Base-by-base conservation (phyloP, 2,888 invertebrate species). In the Diaperis boleti region DNA sequence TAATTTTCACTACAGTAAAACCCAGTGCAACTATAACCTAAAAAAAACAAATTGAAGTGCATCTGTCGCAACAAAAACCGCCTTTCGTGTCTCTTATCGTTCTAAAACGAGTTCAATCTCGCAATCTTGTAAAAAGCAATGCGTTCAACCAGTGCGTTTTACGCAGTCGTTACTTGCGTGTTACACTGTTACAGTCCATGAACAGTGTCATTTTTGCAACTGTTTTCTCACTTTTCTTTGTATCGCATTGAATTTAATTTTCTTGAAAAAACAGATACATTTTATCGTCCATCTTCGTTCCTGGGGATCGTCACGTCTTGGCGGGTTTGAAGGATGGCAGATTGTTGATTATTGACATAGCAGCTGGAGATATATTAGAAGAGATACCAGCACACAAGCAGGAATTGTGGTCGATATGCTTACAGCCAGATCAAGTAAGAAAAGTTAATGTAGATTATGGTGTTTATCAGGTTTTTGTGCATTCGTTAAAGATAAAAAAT, bases 261-360 rank as follows among this genome's bases (percentile, higher is more conserved):
- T 50, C 18, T 33, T 20, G 7, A n/a, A 4, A 29, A 44, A 10
- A 10, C 29, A 80, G 90, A 60, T 90, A 92, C 73, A 90, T 94
- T 5, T 82, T 92, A 55, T 86, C 89, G 63, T 84, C 89, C 1
- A 83, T 89, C 68, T 96, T 98, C 83, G 92, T 92, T 13, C 95
- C 96, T 11, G 92, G 92, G 11, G 98, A 99, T 83, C 86, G 95
- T 8, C 94, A 98, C 84, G 88, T 94, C 35, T 82, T 99, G 52
- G 88, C 92, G 47, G 98, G 96, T 2, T 87, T 94, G 67, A 94
- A 94, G 79, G 90, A 88, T 77, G 98, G 98, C 0, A 83, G 86
- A 33, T 81, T 98, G 67, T 82, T 95, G 18, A 88, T 98, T 67
- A 86, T 93, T 52, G 97, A 98, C 78, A 88, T 96, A 56, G 90